Evolutionary conservation across 2,113 vertebrate genomes (phyloP).

Genomic region (Bothrops jararaca): DNA sequence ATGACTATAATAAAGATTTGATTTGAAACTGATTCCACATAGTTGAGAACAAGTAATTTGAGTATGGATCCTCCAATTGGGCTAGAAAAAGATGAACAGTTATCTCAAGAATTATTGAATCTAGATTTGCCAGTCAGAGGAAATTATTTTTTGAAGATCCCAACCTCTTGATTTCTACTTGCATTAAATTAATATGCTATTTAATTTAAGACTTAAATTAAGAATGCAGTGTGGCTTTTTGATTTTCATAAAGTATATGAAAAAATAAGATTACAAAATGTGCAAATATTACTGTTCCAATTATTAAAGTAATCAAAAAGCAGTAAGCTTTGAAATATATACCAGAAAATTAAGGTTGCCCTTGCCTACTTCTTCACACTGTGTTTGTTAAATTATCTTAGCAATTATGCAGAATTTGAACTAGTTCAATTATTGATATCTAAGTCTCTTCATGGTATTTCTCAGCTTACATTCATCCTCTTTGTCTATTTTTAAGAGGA

Average conservation of each 20-base stretch:
- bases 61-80: neutral
- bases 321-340: neutral
- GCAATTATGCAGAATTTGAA: neutral
- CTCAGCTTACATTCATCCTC: neutral
- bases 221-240: neutral
- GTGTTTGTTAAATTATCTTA: neutral
- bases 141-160: neutral
- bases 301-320: neutral
- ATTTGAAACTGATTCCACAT: neutral
- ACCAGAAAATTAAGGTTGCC: neutral
- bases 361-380: neutral
- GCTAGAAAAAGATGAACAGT: neutral
- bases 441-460: neutral
- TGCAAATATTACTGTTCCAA: neutral
- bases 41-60: neutral
- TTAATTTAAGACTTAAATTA: neutral
- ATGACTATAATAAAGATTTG: neutral
- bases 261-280: neutral
- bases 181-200: neutral
- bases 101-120: neutral
- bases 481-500: neutral
- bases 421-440: neutral
- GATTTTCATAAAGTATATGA: neutral
- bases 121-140: neutral
- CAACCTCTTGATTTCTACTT: neutral